Conservation (phyloP, 2,797 vertebrate genomes). For the Tenualosa ilisha region DNA sequence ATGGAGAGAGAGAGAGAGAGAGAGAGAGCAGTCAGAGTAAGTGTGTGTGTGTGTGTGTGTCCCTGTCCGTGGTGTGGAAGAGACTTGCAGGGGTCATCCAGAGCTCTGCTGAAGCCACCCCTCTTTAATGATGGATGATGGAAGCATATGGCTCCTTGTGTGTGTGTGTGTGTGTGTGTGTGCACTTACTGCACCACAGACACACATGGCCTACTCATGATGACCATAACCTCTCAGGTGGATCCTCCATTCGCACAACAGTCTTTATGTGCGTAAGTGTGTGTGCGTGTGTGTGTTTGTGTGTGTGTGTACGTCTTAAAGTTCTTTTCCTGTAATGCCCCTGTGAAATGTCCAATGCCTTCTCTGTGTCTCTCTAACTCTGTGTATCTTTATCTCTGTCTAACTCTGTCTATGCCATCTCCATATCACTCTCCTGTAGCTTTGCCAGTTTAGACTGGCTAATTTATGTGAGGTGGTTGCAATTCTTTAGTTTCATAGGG, state of each 20-base stretch:
- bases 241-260: too few relatives aligned
- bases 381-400: not conserved
- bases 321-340: not conserved
- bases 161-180: constrained; percentile 22
- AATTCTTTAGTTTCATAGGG: constrained; percentile 20
- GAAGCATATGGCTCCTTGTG: constrained; percentile 14
- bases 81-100: not conserved
- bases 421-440: not conserved
- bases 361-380: not conserved
- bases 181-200: not conserved
- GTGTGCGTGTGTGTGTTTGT: not conserved
- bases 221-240: not conserved
- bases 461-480: not conserved
- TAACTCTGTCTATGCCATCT: not conserved
- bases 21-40: not conserved
- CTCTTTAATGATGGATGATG: constrained; percentile 28
- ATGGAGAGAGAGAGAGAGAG: not conserved
- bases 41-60: not conserved
- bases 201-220: not conserved
- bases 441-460: constrained; percentile 7
- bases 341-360: not conserved
- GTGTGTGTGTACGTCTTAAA: not conserved
- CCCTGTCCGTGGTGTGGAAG: not conserved
- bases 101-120: not conserved
- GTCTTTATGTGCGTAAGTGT: not conserved